A percentile compares a stretch with the other conserved stretches of the same genome.
Conservation (phyloP, 2,113 vertebrate species). For the Lycocorax pyrrhopterus region DNA sequence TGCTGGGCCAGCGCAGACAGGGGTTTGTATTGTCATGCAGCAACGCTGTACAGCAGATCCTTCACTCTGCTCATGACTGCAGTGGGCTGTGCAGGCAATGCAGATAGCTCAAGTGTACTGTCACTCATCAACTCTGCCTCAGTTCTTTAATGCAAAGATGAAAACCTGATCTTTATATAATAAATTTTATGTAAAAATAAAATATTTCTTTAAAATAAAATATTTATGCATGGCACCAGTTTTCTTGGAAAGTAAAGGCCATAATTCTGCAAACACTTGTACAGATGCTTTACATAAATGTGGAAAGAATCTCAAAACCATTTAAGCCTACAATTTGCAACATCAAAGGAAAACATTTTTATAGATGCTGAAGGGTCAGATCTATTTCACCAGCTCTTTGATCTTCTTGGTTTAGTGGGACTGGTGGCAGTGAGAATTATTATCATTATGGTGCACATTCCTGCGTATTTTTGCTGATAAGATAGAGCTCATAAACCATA, state of each 20-base stretch:
- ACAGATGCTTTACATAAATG: background rate
- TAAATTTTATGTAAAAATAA: background rate
- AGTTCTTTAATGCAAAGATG: background rate
- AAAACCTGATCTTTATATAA: background rate
- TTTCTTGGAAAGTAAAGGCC: background rate
- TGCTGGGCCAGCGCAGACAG: background rate
- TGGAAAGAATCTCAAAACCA: background rate
- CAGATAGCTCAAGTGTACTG: background rate
- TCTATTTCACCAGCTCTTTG: background rate
- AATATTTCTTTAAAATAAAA: background rate
- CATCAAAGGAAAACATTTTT: background rate
- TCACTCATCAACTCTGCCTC: background rate
- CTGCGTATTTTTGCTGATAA: background rate
- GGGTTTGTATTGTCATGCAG: background rate
- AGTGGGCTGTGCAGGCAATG: background rate
- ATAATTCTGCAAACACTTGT: background rate
- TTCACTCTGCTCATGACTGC: background rate
- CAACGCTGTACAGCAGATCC: background rate
- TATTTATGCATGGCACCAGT: background rate
- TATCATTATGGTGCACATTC: background rate
- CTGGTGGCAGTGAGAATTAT: background rate
- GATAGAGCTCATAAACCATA: background rate
- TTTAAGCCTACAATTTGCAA: background rate
- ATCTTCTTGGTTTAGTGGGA: background rate
- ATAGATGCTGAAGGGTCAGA: background rate